Conservation (phyloP, 2,113 vertebrate species). For the Aldabrachelys gigantea region DNA sequence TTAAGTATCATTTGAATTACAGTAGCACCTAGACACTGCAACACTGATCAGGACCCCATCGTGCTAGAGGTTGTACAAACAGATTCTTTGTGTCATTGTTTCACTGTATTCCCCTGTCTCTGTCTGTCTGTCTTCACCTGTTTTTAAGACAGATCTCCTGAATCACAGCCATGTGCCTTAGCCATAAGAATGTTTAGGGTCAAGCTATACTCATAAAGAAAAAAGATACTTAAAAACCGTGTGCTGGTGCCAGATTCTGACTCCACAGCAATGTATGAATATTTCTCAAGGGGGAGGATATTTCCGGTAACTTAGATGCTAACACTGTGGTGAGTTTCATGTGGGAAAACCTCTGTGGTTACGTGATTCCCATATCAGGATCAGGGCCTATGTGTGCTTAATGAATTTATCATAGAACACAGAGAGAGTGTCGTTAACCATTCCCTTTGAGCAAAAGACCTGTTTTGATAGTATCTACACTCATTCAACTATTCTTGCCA, state of each 20-base stretch:
- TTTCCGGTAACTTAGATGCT: neutral
- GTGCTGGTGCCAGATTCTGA: neutral
- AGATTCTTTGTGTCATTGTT: neutral
- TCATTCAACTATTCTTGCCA: too few species aligned
- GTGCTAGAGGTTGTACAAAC: neutral
- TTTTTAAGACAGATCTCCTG: neutral
- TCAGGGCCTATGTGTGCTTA: neutral
- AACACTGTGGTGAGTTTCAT: neutral
- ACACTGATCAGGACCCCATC: neutral
- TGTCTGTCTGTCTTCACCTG: neutral
- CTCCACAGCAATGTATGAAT: too few species aligned
- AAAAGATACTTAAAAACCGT: neutral
- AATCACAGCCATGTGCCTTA: neutral
- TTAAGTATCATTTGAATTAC: constrained; percentile 46
- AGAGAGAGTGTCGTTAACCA: neutral
- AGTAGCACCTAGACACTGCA: neutral
- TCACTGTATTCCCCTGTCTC: neutral
- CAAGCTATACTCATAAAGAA: neutral
- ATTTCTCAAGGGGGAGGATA: neutral
- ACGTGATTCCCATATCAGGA: neutral
- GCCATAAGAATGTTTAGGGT: neutral
- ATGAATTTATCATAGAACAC: neutral
- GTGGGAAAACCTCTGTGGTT: neutral
- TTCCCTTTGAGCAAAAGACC: too few species aligned
- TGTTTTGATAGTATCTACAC: too few species aligned